phyloP scores from a whole-genome alignment of 2,888 invertebrate genomes.

The Crocallis elinguaria region DNA sequence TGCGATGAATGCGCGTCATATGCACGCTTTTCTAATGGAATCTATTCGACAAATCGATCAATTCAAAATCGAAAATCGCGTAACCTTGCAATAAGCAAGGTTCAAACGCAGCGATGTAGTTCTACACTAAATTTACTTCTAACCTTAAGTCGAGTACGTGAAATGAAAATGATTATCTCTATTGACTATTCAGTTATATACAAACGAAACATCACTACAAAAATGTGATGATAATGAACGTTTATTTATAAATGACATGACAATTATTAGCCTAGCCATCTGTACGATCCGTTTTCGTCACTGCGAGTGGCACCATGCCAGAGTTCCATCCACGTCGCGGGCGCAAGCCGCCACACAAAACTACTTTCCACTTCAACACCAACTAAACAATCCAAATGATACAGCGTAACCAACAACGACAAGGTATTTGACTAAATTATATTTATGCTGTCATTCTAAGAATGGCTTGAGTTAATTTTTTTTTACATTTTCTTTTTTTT shows the following conservation, averaged over 20 bases:
- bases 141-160: neutral
- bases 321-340: slow-evolving; percentile 2
- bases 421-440: slow-evolving; percentile 4
- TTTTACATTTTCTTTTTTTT: neutral
- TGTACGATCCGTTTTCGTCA: neutral
- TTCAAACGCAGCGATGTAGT: neutral
- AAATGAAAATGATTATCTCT: neutral
- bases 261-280: slow-evolving; percentile 4
- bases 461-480: neutral
- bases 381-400: neutral
- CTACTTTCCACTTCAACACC: slow-evolving; percentile 3
- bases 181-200: slow-evolving; percentile 11
- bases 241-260: slow-evolving; percentile 14
- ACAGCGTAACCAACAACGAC: slow-evolving; percentile 18
- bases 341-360: neutral
- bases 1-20: neutral
- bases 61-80: neutral
- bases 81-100: too few species aligned
- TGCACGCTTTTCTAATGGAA: neutral
- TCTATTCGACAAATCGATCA: neutral
- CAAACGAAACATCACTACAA: neutral
- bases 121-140: neutral
- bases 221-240: slow-evolving; percentile 3
- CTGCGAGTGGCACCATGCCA: neutral
- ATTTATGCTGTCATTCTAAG: neutral